Base-by-base conservation (phyloP, 1,140 invertebrate species). In the Asobara japonica region DNA sequence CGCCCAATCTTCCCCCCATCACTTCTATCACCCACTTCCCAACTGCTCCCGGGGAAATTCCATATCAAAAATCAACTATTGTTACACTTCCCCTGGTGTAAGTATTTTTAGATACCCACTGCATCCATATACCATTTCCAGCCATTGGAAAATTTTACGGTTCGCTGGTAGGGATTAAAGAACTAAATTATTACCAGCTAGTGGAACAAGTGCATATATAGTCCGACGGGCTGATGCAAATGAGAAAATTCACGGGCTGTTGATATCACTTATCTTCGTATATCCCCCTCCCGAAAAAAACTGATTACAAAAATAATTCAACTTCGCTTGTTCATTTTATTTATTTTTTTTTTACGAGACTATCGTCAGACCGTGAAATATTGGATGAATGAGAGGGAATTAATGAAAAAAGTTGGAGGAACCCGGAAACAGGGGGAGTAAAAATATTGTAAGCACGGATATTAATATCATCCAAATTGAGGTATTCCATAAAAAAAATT, bases 221-320 rank as follows among this genome's bases (percentile, higher is more conserved):
- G 22, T 18, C 6, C 51, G 18, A 6, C n/a, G 51, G 13, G 20
- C 22, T 56, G 51, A 56, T 56, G 51, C 51, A 56, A 56, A 56
- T 56, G 51, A 56, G 51, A 56, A 56, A 56, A 56, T 56, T 56
- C 51, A 56, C 51, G 51, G 51, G 51, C 51, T 56, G 51, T 56
- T 56, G 51, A 56, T 56, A 56, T 56, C 51, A 56, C 51, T 56
- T 56, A 56, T 56, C 51, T n/a, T 56, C 51, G 51, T 56, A 56
- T 22, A 56, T 56, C 6, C 18, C 18, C 51, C n/a, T n/a, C n/a
- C n/a, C n/a, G n/a, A 22, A 56, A 56, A 56, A 56, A 56, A 56
- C 22, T 56, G 51, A 56, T 56, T 56, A 56, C 51, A 25, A 56
- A 56, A 56, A 56, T 56, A 56, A 56, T 27, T 56, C 18, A 56